These are phyloP conservation scores for Andrena minutula DNA, from an alignment of 2,888 invertebrate genomes.

Conservation along the genomic window DNA sequence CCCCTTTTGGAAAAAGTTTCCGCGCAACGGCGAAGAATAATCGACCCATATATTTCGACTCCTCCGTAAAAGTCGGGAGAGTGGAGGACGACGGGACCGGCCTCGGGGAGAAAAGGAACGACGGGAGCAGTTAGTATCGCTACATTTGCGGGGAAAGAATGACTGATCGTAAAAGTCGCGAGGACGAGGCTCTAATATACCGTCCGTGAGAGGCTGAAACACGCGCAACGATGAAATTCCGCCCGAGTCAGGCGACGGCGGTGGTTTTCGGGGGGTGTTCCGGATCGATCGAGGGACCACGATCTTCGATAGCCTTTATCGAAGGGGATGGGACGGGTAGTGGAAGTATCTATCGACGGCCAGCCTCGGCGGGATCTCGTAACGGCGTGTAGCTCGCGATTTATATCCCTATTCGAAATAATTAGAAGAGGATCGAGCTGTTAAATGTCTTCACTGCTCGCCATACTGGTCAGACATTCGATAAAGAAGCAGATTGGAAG, in stretches of 20 bases:
- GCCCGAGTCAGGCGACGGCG: background rate
- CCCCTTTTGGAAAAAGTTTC: slow-evolving; percentile 66
- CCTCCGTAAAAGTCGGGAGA: slow-evolving; percentile 60
- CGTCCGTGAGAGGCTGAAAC: slow-evolving; percentile 32
- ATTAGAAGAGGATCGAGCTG: background rate
- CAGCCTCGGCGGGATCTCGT: background rate
- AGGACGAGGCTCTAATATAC: slow-evolving; percentile 57
- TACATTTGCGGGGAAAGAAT: slow-evolving; percentile 70
- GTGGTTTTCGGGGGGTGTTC: slow-evolving; percentile 5
- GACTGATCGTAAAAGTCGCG: slow-evolving; percentile 72
- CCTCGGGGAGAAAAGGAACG: slow-evolving; percentile 33
- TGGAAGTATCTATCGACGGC: slow-evolving; percentile 7
- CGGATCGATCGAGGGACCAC: slow-evolving; percentile 10
- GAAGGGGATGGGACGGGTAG: background rate
- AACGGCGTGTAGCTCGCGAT: background rate
- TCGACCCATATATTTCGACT: slow-evolving; percentile 71
- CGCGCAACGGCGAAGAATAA: slow-evolving; percentile 67
- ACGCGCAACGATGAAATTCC: slow-evolving; percentile 39
- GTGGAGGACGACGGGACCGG: slow-evolving; percentile 3
- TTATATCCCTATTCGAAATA: background rate
- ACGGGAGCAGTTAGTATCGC: slow-evolving; percentile 72
- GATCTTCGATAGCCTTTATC: slow-evolving; percentile 26
- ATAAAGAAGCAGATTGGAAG: too few species aligned
- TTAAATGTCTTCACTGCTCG: background rate
- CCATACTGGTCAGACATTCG: too few species aligned